Evolutionary conservation across 2,113 vertebrate species (phyloP).

Genomic region (Tetraodon nigroviridis): DNA sequence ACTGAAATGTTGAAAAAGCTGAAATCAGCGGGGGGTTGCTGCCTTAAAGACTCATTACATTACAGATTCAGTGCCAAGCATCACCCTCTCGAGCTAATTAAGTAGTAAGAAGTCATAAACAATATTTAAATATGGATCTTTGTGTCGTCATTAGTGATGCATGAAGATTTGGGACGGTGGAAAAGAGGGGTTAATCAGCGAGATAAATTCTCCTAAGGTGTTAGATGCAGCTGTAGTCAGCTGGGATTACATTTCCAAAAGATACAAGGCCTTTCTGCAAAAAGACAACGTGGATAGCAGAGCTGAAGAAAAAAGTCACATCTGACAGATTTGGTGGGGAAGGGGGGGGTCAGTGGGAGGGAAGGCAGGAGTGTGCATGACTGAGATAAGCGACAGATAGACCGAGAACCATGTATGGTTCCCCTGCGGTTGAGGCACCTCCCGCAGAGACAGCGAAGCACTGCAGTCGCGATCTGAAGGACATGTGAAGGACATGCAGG

Average conservation of each 20-base stretch:
- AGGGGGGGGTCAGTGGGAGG: slow-evolving; percentile 35
- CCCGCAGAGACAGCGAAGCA: slow-evolving; percentile 49
- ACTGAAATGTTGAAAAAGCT: slow-evolving; percentile 40
- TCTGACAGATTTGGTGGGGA: slow-evolving; percentile 29
- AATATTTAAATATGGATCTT: not conserved
- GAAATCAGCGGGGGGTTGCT: slow-evolving; percentile 17
- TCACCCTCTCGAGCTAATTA: not conserved
- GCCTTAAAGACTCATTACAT: slow-evolving; percentile 2
- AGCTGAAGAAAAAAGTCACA: slow-evolving; percentile 38
- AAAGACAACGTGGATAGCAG: slow-evolving; percentile 41
- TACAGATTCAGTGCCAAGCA: slow-evolving; percentile 2
- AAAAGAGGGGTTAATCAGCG: slow-evolving; percentile 9
- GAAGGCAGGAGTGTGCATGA: slow-evolving; percentile 54
- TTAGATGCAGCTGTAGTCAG: too few relatives aligned
- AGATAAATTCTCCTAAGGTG: slow-evolving; percentile 24
- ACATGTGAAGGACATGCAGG: slow-evolving; percentile 61
- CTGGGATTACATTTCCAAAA: not conserved
- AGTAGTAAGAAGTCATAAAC: not conserved
- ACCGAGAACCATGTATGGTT: slow-evolving; percentile 48
- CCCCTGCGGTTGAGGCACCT: slow-evolving; percentile 54
- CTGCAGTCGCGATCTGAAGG: slow-evolving; percentile 62
- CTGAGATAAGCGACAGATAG: slow-evolving; percentile 64
- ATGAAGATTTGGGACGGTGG: not conserved
- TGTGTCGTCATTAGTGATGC: slow-evolving; percentile 7
- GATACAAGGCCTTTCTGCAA: slow-evolving; percentile 45